A percentile compares a stretch with the other conserved stretches of the same genome.
These are phyloP conservation scores for Enhydra lutris DNA, from an alignment of 2,113 vertebrate species.

Conservation along the genomic window DNA sequence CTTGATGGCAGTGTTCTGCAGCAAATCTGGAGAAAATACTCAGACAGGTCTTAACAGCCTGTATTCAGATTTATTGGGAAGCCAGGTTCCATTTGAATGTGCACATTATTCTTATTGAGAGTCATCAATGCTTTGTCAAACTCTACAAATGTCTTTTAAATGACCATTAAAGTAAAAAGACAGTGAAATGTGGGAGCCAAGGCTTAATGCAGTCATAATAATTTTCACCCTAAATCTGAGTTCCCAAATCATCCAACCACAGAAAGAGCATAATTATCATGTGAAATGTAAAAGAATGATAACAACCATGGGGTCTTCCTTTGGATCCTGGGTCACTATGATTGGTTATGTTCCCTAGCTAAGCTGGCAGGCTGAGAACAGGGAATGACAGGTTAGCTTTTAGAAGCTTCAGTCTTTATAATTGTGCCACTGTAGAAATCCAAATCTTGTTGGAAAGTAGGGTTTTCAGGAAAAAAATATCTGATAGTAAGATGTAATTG, in stretches of 20 bases:
- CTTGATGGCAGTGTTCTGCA: constrained; percentile 84
- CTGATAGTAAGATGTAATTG: background rate
- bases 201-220: background rate
- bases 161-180: constrained; percentile 60
- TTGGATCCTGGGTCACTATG: background rate
- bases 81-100: constrained; percentile 66
- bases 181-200: constrained; percentile 39
- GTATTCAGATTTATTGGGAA: constrained; percentile 62
- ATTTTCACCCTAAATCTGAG: constrained; percentile 52
- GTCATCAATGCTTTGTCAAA: constrained; percentile 76
- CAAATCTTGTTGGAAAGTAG: background rate
- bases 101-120: constrained; percentile 54
- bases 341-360: background rate
- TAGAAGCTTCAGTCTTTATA: background rate
- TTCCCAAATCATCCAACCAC: background rate
- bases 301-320: background rate
- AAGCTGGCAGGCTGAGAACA: background rate
- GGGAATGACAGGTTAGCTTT: background rate
- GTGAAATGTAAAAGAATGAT: background rate
- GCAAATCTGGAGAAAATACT: constrained; percentile 68
- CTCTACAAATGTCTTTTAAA: constrained; percentile 76
- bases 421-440: background rate
- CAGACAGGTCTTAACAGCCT: background rate
- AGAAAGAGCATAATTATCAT: constrained; percentile 18
- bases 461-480: background rate